Base-by-base conservation (phyloP, 1,140 invertebrate species). In the Penaeus japonicus region DNA sequence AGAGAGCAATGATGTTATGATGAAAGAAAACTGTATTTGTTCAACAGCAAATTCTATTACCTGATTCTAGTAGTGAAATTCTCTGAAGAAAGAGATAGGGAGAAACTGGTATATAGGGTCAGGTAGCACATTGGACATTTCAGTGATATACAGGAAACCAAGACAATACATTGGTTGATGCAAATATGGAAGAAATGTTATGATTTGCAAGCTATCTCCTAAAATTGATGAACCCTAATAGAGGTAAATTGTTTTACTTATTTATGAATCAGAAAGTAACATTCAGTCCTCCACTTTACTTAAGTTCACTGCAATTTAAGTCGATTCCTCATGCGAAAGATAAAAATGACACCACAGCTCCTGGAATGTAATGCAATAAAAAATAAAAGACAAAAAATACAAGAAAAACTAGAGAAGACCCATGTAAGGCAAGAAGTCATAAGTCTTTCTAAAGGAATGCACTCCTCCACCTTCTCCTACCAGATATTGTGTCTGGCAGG, bases 391-490 rank as follows among this genome's bases (percentile, higher is more conserved):
- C 53, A 85, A 22, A 53, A 84, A 39, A 24, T 47, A 59, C 55
- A 22, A 83, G n/a, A 65, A 73, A 30, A 73, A 30, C 1, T 73
- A 39, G 59, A 83, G 32, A 65, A 53, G 35, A 73, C 47, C 57
- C 35, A 62, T 65, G 32, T 79, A 79, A 86, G 77, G 75, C 55
- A 86, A 79, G 85, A 59, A 30, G 35, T 75, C 47, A 65, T 59
- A 83, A 55, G 85, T 86, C 85, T 86, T 62, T 65, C 57, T 86
- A 65, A 55, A 80, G 85, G 85, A 86, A 86, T 86, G 85, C 85
- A 86, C 77, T 86, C 85, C 78, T 79, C 85, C 53, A 77, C 57
- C 85, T 77, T 79, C 32, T 39, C 77, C 75, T 53, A 32, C 85
- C 75, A 35, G 27, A 75, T n/a, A 22, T 54, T 57, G 39, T 22